Evolutionary conservation across 2,888 invertebrate species (phyloP).

Genomic region (Parapristionchus giblindavisi): DNA sequence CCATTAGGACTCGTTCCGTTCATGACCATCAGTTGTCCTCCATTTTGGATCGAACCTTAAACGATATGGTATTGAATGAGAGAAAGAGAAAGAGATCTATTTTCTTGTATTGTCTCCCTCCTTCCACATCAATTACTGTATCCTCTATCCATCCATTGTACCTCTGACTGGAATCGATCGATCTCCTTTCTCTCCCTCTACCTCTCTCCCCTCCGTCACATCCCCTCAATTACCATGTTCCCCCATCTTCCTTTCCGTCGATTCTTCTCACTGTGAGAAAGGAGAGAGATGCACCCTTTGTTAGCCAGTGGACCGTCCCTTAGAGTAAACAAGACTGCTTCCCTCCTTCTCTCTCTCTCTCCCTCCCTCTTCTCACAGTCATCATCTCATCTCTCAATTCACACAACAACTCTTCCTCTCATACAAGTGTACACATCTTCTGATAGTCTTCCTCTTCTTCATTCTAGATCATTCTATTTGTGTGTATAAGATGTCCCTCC

Average conservation of each 20-base stretch:
- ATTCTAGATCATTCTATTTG: too few relatives aligned
- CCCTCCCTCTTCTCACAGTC: background rate
- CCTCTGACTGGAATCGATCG: background rate
- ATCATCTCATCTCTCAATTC: background rate
- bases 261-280: conserved; percentile 1
- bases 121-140: conserved; percentile 29
- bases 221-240: conserved; percentile 5
- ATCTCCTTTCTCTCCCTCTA: conserved; percentile 34
- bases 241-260: background rate
- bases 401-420: background rate
- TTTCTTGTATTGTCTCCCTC: background rate
- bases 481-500: too few relatives aligned
- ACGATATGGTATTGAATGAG: background rate
- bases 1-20: background rate
- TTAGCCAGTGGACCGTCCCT: conserved; percentile 37
- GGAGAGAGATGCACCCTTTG: conserved; percentile 33
- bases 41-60: conserved; percentile 25
- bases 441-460: background rate
- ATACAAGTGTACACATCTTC: background rate
- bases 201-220: background rate
- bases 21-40: conserved; percentile 4
- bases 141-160: background rate
- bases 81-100: background rate
- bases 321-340: conserved; percentile 33
- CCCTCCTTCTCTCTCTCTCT: conserved; percentile 17